Percentiles rank a stretch among this genome's conserved stretches.
phyloP scores from a whole-genome alignment of 64 coral and sea anemone species.

The Cladopsammia gracilis region DNA sequence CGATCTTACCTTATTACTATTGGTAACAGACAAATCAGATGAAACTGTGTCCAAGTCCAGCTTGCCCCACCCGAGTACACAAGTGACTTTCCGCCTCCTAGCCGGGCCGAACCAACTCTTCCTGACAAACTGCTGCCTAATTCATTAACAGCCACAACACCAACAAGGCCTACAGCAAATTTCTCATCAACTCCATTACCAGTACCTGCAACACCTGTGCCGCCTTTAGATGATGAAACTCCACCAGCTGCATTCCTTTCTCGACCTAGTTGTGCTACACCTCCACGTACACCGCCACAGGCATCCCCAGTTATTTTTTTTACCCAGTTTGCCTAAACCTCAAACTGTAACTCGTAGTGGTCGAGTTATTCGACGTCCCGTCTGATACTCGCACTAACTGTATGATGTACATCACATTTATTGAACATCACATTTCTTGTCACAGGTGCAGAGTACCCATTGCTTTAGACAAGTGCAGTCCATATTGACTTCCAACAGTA shows the following conservation, averaged over 20 bases:
- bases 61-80: not conserved
- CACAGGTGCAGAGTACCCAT: constrained; percentile 9
- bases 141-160: not conserved
- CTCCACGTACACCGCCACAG: not conserved
- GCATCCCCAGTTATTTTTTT: not conserved
- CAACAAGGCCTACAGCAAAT: not conserved
- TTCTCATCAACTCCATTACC: not conserved
- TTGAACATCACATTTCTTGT: not conserved
- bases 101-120: not conserved
- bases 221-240: not conserved
- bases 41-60: not conserved
- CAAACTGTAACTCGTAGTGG: constrained; percentile 37
- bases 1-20: no score
- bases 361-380: constrained; percentile 35
- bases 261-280: not conserved
- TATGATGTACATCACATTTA: not conserved
- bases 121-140: not conserved
- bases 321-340: constrained; percentile 29
- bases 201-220: not conserved
- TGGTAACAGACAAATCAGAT: no score
- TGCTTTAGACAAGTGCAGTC: not conserved
- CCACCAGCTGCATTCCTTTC: not conserved
- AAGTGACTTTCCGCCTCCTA: not conserved
- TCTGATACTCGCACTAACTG: constrained; percentile 2
- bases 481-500: no score